Evolutionary conservation across 1,140 invertebrate species (phyloP).

Genomic region (Zophobas morio): DNA sequence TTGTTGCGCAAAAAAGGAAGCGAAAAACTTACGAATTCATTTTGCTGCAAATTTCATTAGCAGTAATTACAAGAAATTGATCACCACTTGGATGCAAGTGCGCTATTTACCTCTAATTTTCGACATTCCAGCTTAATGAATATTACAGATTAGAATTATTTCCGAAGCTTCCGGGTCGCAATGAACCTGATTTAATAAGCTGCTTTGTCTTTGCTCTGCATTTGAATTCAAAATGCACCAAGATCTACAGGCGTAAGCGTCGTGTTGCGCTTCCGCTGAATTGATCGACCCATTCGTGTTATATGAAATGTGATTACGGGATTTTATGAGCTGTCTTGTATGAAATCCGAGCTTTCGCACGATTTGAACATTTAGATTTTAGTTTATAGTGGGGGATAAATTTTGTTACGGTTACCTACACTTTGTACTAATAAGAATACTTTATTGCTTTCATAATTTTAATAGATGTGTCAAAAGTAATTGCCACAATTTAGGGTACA

Average conservation of each 20-base stretch:
- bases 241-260: conserved; percentile 3
- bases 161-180: conserved; percentile 1
- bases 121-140: not conserved
- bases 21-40: no score
- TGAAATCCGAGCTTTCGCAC: conserved; percentile 29
- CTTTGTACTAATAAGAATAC: no score
- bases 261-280: conserved; percentile 47
- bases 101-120: conserved; percentile 10
- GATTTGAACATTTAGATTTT: conserved; percentile 19
- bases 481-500: no score
- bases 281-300: conserved; percentile 36
- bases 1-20: no score
- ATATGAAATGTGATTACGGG: conserved; percentile 40
- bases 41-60: no score
- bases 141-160: conserved; percentile 21
- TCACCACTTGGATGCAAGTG: not conserved
- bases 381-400: not conserved
- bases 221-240: conserved; percentile 44
- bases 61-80: not conserved
- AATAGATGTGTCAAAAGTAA: no score
- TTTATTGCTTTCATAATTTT: no score
- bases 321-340: conserved; percentile 31
- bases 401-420: not conserved
- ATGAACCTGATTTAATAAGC: conserved; percentile 22
- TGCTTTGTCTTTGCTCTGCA: conserved; percentile 15